A percentile compares a stretch with the other conserved stretches of the same genome.
phyloP scores from a whole-genome alignment of 2,888 invertebrate species.

The Tricholauxania praeusta region DNA sequence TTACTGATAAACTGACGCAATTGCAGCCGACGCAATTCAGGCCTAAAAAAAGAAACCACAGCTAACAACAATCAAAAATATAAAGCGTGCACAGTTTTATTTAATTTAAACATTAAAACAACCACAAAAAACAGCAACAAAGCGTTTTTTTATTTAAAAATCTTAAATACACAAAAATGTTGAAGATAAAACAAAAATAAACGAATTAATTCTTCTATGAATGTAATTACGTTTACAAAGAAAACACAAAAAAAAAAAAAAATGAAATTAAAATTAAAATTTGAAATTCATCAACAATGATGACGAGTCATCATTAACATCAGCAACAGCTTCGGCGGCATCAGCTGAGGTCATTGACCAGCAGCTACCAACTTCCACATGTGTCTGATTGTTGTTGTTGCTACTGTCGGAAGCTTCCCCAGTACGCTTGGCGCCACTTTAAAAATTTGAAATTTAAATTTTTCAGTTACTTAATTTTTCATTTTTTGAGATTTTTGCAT shows the following conservation, averaged over 20 bases:
- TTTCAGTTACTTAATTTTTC: background rate
- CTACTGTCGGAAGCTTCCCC: background rate
- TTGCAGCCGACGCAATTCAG: conserved; percentile 3
- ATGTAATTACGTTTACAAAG: background rate
- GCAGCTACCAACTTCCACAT: conserved; percentile 1
- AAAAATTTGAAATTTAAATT: conserved; percentile 32
- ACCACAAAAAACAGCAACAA: too few species aligned
- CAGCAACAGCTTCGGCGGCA: background rate
- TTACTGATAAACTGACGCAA: background rate
- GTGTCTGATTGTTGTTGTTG: background rate
- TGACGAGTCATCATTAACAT: conserved; percentile 17
- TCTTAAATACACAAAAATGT: too few species aligned
- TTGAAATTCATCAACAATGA: conserved; percentile 23
- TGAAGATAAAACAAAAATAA: too few species aligned
- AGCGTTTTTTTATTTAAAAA: too few species aligned
- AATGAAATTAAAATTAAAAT: conserved; percentile 23
- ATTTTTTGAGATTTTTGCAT: conserved; percentile 25
- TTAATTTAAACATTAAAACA: too few species aligned
- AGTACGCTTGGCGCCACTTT: conserved; percentile 36
- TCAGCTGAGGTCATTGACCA: background rate
- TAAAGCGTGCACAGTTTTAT: background rate
- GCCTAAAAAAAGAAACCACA: too few species aligned
- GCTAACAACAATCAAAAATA: background rate
- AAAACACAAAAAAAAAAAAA: conserved; percentile 7
- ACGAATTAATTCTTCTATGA: background rate